Conservation (phyloP, 2,797 vertebrate genomes). For the Rhincodon typus region DNA sequence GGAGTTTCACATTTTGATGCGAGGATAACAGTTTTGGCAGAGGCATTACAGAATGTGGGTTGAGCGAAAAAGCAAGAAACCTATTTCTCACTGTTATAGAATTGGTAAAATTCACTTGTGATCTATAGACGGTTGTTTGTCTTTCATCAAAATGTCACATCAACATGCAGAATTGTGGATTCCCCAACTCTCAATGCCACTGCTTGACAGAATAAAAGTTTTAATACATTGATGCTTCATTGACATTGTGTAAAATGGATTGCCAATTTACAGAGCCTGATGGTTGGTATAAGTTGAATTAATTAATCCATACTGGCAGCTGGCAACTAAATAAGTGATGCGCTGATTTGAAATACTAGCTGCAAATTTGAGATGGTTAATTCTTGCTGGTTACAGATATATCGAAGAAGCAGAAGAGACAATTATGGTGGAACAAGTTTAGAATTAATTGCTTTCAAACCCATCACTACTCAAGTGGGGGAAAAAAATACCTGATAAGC, state of each 20-base stretch:
- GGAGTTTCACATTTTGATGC: not conserved
- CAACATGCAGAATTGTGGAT: not conserved
- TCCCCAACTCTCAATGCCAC: not conserved
- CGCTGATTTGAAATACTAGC: not conserved
- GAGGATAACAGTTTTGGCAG: not conserved
- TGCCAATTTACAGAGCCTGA: too few relatives aligned
- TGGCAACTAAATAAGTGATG: not conserved
- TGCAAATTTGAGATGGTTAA: not conserved
- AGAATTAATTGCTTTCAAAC: constrained; percentile 10
- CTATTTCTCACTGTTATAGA: not conserved
- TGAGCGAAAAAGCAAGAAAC: not conserved
- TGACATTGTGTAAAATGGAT: not conserved
- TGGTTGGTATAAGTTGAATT: not conserved
- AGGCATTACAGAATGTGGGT: not conserved
- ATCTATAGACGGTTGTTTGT: not conserved
- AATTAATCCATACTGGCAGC: not conserved
- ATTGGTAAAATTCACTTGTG: not conserved
- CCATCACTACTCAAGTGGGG: not conserved
- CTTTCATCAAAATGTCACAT: not conserved
- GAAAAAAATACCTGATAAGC: not conserved
- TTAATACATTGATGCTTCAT: not conserved
- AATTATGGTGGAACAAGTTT: not conserved
- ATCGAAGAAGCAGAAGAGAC: not conserved
- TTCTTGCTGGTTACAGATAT: not conserved
- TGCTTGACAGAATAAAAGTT: not conserved